Conservation (phyloP, 2,113 vertebrate genomes). For the Strix uralensis region DNA sequence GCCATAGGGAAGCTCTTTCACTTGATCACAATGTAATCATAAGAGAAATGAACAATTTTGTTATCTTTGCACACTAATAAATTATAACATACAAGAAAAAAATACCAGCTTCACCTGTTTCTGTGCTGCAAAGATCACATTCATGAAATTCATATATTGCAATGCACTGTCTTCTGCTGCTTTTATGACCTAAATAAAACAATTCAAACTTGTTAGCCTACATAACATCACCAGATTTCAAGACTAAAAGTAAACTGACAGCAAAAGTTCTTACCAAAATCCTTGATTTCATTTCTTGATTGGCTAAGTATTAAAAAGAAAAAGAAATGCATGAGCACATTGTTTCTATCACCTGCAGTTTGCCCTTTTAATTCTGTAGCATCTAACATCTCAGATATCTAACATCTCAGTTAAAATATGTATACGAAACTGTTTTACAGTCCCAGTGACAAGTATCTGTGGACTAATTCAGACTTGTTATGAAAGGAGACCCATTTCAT, state of each 20-base stretch:
- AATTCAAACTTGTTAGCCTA: neutral
- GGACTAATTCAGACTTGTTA: neutral
- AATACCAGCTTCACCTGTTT: slow-evolving; percentile 82
- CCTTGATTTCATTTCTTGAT: slow-evolving; percentile 91
- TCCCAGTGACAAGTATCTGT: neutral
- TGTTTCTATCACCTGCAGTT: neutral
- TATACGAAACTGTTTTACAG: neutral
- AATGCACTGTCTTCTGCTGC: slow-evolving; percentile 91
- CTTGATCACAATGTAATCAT: neutral
- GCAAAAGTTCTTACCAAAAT: slow-evolving; percentile 85
- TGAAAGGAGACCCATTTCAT: neutral
- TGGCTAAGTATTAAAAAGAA: slow-evolving; percentile 72
- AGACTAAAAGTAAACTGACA: neutral
- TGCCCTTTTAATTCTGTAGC: neutral
- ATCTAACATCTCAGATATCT: neutral
- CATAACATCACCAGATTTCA: neutral
- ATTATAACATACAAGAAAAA: neutral
- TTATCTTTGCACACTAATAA: neutral
- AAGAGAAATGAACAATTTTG: neutral
- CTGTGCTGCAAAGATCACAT: slow-evolving; percentile 95
- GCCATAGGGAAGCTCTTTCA: neutral
- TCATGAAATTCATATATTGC: slow-evolving; percentile 99
- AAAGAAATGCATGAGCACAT: neutral
- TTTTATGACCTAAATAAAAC: slow-evolving; percentile 86
- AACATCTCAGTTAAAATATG: neutral